These are phyloP conservation scores for Metellina segmentata DNA, from an alignment of 2,888 invertebrate genomes.

Conservation along the genomic window DNA sequence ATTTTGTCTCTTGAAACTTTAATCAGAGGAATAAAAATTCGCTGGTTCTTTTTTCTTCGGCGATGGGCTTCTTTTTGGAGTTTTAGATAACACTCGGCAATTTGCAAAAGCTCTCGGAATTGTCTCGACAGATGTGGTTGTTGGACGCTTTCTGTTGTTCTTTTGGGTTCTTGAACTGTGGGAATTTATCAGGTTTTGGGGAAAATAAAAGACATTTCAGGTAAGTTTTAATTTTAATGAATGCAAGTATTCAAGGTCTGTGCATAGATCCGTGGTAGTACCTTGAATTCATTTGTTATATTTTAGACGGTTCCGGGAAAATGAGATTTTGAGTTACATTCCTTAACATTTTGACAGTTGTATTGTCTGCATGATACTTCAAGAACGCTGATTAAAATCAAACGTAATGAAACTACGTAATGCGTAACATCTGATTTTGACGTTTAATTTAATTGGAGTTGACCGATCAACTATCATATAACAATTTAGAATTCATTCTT, in stretches of 20 bases:
- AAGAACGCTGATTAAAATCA: too few species aligned
- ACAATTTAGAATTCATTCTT: too few species aligned
- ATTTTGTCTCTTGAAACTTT: constrained; percentile 32
- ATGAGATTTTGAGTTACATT: too few species aligned
- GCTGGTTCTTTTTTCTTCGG: background rate
- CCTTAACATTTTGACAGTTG: too few species aligned
- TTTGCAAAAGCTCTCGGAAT: background rate
- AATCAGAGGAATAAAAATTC: constrained; percentile 36
- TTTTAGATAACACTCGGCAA: background rate
- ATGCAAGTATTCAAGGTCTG: too few species aligned
- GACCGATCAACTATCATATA: too few species aligned
- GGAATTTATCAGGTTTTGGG: background rate
- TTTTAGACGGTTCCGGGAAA: background rate
- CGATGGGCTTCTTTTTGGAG: background rate
- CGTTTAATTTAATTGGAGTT: background rate
- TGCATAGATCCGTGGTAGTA: too few species aligned
- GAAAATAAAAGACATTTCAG: background rate
- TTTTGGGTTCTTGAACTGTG: background rate
- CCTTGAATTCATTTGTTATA: background rate
- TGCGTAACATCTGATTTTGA: background rate
- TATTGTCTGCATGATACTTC: too few species aligned
- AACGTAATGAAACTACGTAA: too few species aligned
- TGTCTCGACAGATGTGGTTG: constrained; percentile 14
- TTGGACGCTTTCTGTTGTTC: background rate
- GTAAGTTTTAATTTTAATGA: background rate